Evolutionary conservation across 2,113 vertebrate species (phyloP).

Genomic region (Hippocampus guttulatus): DNA sequence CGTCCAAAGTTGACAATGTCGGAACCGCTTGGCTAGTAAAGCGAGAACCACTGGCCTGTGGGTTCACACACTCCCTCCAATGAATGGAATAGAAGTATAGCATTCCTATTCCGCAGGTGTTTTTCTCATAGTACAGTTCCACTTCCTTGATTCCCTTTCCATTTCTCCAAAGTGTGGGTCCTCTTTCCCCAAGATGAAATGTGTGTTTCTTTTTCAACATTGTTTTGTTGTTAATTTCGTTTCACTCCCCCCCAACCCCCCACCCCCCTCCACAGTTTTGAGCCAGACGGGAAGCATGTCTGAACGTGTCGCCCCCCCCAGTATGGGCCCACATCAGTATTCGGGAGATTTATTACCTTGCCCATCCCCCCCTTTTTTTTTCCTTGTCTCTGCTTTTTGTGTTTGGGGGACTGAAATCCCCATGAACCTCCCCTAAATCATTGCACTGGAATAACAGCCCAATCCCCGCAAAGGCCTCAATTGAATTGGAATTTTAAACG

Average conservation of each 20-base stretch:
- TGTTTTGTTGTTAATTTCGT: neutral
- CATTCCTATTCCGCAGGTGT: constrained; percentile 20
- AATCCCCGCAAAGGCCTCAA: constrained; percentile 15
- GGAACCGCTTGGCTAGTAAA: constrained; percentile 5
- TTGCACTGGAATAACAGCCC: constrained; percentile 13
- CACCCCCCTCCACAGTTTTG: neutral
- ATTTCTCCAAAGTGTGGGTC: neutral
- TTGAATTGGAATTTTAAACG: constrained; percentile 1
- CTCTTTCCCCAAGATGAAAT: neutral
- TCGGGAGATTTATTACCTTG: constrained; percentile 40
- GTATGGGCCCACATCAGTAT: constrained; percentile 29
- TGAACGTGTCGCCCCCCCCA: constrained; percentile 30
- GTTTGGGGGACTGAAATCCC: constrained; percentile 30
- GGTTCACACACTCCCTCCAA: neutral
- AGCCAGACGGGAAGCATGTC: constrained; percentile 32
- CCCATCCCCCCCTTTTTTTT: constrained; percentile 19
- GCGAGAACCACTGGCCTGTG: constrained; percentile 14
- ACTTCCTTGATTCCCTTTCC: neutral
- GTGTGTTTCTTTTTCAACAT: no score
- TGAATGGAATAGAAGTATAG: constrained; percentile 15
- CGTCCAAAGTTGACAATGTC: constrained; percentile 4
- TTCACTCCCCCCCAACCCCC: neutral
- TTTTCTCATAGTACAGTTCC: constrained; percentile 1
- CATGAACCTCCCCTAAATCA: constrained; percentile 20
- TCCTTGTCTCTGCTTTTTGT: constrained; percentile 38